phyloP scores from a whole-genome alignment of 2,888 invertebrate genomes.

The Aporophyla nigra region DNA sequence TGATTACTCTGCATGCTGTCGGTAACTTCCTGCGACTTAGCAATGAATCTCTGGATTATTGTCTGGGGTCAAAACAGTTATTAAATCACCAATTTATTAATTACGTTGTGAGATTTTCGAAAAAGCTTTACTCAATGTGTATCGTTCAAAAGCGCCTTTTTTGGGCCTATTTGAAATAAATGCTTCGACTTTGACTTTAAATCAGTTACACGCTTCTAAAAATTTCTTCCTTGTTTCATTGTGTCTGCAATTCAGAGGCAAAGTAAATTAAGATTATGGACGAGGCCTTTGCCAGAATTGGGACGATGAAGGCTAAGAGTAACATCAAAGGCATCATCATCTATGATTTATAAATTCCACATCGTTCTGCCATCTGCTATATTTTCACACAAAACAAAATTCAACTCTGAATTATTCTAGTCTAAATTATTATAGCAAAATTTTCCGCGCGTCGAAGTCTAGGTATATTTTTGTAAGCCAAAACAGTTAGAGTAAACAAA shows the following conservation, averaged over 20 bases:
- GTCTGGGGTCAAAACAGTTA: too few relatives aligned
- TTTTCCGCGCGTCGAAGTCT: constrained; percentile 18
- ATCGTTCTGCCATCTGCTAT: neutral
- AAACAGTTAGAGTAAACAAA: constrained; percentile 1
- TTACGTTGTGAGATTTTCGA: too few relatives aligned
- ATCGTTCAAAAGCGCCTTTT: too few relatives aligned
- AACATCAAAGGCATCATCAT: neutral
- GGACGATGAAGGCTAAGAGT: neutral
- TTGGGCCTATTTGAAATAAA: too few relatives aligned
- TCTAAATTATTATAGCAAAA: constrained; percentile 28
- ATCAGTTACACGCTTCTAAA: too few relatives aligned
- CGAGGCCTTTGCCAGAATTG: neutral
- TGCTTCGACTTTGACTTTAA: too few relatives aligned
- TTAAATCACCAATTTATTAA: too few relatives aligned
- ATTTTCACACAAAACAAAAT: neutral
- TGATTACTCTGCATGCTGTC: too few relatives aligned
- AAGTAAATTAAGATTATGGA: neutral
- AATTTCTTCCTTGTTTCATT: too few relatives aligned
- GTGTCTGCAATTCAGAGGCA: neutral
- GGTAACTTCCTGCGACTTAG: too few relatives aligned
- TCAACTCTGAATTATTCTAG: constrained; percentile 1
- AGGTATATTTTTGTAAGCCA: neutral
- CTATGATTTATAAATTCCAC: neutral
- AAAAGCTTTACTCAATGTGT: too few relatives aligned
- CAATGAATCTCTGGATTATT: too few relatives aligned